These are phyloP conservation scores for Macaria notata DNA, from an alignment of 2,888 invertebrate species.

Conservation along the genomic window DNA sequence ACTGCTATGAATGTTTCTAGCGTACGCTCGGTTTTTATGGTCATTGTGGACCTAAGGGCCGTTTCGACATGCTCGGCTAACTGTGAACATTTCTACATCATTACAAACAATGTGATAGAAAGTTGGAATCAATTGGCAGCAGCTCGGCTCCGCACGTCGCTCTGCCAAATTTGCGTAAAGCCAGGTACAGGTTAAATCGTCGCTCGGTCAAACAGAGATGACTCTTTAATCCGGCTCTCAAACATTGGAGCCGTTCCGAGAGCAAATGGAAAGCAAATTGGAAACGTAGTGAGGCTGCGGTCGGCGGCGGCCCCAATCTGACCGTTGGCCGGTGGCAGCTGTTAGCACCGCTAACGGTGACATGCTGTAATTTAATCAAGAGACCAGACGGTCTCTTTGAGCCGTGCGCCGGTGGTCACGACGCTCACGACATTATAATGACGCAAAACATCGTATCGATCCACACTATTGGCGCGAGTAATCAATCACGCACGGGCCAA, in stretches of 20 bases:
- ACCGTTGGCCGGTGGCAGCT: constrained; percentile 26
- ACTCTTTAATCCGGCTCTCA: constrained; percentile 50
- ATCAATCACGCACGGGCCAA: constrained; percentile 2
- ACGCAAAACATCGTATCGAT: constrained; percentile 15
- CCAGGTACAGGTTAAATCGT: constrained; percentile 15
- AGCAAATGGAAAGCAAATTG: constrained; percentile 66
- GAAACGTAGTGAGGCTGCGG: constrained; percentile 49
- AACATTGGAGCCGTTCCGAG: constrained; percentile 52
- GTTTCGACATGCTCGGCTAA: background rate
- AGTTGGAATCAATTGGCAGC: too few relatives aligned
- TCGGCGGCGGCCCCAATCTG: constrained; percentile 38
- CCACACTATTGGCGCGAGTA: background rate
- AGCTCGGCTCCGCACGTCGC: too few relatives aligned
- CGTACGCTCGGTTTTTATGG: constrained; percentile 36
- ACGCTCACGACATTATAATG: constrained; percentile 10
- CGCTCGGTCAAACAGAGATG: constrained; percentile 34
- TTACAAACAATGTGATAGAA: too few relatives aligned
- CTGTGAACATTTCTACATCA: too few relatives aligned
- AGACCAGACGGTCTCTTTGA: constrained; percentile 18
- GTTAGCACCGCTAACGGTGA: constrained; percentile 45
- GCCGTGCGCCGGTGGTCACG: constrained; percentile 16
- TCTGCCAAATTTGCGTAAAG: background rate
- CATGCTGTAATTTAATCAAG: constrained; percentile 41
- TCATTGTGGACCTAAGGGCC: constrained; percentile 9
- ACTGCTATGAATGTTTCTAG: constrained; percentile 42